phyloP scores from a whole-genome alignment of 2,797 vertebrate genomes.

The Schizopygopsis pylzovi region DNA sequence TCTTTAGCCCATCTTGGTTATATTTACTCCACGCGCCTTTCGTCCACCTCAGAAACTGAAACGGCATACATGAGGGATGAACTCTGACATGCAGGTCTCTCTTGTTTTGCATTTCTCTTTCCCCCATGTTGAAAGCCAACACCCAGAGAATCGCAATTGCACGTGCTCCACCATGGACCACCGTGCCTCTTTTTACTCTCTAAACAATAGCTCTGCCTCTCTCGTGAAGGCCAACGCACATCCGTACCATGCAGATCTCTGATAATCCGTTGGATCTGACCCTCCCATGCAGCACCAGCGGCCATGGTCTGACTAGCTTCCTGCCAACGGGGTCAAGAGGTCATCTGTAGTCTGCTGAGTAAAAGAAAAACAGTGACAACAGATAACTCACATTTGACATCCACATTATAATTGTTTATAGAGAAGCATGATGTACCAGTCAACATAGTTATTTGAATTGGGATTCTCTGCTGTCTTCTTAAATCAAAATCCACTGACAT shows the following conservation, averaged over 20 bases:
- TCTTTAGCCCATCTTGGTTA: background rate
- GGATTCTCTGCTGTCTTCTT: no score
- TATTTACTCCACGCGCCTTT: conserved; percentile 67
- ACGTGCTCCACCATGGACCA: background rate
- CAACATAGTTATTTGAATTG: no score
- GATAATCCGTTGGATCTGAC: conserved; percentile 94
- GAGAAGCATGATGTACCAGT: background rate
- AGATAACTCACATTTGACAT: background rate
- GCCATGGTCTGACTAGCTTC: conserved; percentile 82
- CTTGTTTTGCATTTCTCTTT: conserved; percentile 65
- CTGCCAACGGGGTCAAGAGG: conserved; percentile 71
- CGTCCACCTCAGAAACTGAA: conserved; percentile 74
- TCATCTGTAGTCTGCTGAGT: conserved; percentile 76
- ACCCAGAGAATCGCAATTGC: background rate
- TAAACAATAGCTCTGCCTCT: background rate
- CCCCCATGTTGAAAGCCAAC: conserved; percentile 40
- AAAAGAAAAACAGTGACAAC: conserved; percentile 70
- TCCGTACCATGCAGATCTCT: conserved; percentile 90
- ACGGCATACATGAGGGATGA: conserved; percentile 65
- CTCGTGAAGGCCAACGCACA: conserved; percentile 10
- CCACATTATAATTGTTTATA: background rate
- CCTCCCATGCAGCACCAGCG: conserved; percentile 79
- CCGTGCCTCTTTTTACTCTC: background rate
- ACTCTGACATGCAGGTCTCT: conserved; percentile 57
- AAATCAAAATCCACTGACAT: no score